phyloP scores from a whole-genome alignment of 2,113 vertebrate genomes.

The Chelonoidis abingdonii region DNA sequence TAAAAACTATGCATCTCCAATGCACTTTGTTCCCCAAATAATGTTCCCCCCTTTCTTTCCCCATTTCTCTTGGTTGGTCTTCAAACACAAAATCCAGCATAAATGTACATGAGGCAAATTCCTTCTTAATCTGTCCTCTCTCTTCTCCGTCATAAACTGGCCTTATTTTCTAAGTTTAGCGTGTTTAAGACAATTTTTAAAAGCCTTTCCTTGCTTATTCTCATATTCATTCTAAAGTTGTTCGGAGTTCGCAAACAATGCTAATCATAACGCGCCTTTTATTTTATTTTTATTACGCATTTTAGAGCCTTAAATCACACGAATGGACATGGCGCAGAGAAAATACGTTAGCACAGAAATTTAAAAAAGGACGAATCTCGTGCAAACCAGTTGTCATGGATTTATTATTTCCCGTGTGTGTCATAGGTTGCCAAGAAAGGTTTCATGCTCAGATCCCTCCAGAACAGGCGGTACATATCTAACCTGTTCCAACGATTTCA shows the following conservation, averaged over 20 bases:
- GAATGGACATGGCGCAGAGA: neutral
- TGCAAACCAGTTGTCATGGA: neutral
- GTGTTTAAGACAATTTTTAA: neutral
- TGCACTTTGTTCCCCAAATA: neutral
- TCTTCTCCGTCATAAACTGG: neutral
- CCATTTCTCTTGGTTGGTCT: neutral
- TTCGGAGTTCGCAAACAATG: neutral
- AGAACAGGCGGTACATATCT: neutral
- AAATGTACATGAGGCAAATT: neutral
- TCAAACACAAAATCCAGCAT: neutral
- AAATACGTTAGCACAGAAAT: neutral
- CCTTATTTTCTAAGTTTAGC: neutral
- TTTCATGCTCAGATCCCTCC: neutral
- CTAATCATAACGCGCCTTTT: neutral
- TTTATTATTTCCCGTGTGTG: neutral
- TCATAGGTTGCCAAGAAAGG: neutral
- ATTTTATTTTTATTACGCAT: neutral
- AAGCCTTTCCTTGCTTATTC: neutral
- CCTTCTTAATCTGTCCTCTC: neutral
- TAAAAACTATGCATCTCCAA: neutral
- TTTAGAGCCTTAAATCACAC: neutral
- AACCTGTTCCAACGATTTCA: neutral
- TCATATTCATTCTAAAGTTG: neutral
- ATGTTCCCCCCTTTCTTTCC: neutral
- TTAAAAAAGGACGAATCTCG: neutral